phyloP scores from a whole-genome alignment of 2,113 vertebrate species.

The Aldabrachelys gigantea region DNA sequence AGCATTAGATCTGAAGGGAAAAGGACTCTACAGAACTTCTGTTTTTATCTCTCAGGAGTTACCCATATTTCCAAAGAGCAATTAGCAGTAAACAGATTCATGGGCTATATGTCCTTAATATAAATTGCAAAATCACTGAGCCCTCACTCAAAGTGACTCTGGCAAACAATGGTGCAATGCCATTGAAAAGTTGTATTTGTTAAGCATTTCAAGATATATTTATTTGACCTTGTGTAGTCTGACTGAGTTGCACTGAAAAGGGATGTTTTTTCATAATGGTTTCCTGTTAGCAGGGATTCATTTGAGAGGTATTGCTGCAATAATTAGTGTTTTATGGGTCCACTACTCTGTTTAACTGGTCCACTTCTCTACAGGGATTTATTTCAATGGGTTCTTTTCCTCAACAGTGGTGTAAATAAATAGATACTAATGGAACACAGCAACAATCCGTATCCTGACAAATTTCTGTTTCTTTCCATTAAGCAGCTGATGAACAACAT shows the following conservation, averaged over 20 bases:
- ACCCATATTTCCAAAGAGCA: not conserved
- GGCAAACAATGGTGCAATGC: not conserved
- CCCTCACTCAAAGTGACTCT: not conserved
- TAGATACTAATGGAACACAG: slow-evolving; percentile 32
- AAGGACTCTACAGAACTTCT: not conserved
- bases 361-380: slow-evolving; percentile 53
- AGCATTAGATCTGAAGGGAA: not conserved
- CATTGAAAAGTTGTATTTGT: slow-evolving; percentile 48
- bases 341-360: not conserved
- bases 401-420: slow-evolving; percentile 60
- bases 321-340: slow-evolving; percentile 61
- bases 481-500: slow-evolving; percentile 49
- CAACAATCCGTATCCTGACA: slow-evolving; percentile 23
- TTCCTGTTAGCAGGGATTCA: slow-evolving; percentile 59
- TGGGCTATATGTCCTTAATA: not conserved
- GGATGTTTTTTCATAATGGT: slow-evolving; percentile 57
- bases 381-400: slow-evolving; percentile 48
- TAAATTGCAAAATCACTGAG: not conserved
- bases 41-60: not conserved
- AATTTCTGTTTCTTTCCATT: slow-evolving; percentile 50
- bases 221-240: slow-evolving; percentile 27
- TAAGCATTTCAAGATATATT: slow-evolving; percentile 26
- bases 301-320: slow-evolving; percentile 44
- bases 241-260: slow-evolving; percentile 42
- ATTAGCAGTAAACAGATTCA: not conserved